These are phyloP conservation scores for Dastarcus helophoroides DNA, from an alignment of 2,888 invertebrate genomes.

Conservation along the genomic window DNA sequence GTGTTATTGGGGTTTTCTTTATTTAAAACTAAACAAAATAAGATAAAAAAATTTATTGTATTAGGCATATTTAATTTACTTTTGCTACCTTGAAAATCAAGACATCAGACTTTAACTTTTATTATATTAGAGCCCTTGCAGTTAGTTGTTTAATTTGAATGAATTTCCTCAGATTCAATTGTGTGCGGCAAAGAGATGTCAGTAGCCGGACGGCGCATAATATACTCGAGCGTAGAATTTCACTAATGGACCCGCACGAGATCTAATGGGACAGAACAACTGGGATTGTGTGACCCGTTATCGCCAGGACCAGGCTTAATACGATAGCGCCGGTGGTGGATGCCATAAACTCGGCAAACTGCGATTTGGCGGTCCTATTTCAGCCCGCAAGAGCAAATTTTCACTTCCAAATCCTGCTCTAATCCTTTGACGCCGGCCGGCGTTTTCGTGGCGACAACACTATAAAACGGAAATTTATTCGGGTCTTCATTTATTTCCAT, in stretches of 20 bases:
- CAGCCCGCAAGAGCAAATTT: constrained; percentile 28
- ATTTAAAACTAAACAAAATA: too few relatives aligned
- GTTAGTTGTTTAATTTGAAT: too few relatives aligned
- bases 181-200: background rate
- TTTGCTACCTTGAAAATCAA: too few relatives aligned
- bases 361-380: constrained; percentile 25
- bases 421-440: constrained; percentile 17
- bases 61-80: too few relatives aligned
- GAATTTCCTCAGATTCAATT: constrained; percentile 1
- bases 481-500: constrained; percentile 21
- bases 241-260: constrained; percentile 26
- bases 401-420: constrained; percentile 27
- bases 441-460: constrained; percentile 2
- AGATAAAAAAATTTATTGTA: too few relatives aligned
- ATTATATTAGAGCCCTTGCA: too few relatives aligned
- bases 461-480: constrained; percentile 14
- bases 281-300: constrained; percentile 34
- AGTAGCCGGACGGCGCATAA: too few relatives aligned
- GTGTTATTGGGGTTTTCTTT: too few relatives aligned
- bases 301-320: constrained; percentile 29
- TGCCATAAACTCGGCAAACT: constrained; percentile 28
- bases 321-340: constrained; percentile 26
- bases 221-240: too few relatives aligned
- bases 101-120: too few relatives aligned
- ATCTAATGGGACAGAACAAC: constrained; percentile 31